These are phyloP conservation scores for Odontamblyopus lacepedii DNA, from an alignment of 2,797 vertebrate species.

Conservation along the genomic window DNA sequence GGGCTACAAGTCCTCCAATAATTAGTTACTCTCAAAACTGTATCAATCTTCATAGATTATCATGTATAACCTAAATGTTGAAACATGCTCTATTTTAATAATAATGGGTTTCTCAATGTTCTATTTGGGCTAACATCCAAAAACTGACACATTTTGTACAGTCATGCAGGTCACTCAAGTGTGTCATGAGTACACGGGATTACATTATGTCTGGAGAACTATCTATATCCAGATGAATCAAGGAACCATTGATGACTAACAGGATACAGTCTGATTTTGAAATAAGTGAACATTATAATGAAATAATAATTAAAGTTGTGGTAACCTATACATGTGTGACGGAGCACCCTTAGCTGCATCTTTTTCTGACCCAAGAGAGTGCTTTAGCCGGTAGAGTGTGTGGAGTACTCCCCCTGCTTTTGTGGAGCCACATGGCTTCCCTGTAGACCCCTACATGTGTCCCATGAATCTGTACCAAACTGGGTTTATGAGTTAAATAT, in stretches of 20 bases:
- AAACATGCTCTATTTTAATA: background rate
- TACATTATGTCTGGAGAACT: background rate
- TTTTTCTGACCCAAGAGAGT: too few relatives aligned
- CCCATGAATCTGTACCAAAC: too few relatives aligned
- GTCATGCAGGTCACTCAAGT: background rate
- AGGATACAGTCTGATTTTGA: slow-evolving; percentile 28
- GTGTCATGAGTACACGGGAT: background rate
- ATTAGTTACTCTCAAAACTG: too few relatives aligned
- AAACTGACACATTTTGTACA: background rate
- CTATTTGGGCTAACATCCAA: background rate
- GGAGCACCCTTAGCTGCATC: too few relatives aligned
- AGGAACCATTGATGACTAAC: slow-evolving; percentile 33
- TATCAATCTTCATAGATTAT: too few relatives aligned
- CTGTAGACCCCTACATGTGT: too few relatives aligned
- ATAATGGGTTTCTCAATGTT: background rate
- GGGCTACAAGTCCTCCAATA: too few relatives aligned
- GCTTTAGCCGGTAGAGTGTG: too few relatives aligned
- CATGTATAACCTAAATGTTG: background rate
- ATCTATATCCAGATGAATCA: slow-evolving; percentile 23
- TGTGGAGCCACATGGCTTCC: too few relatives aligned
- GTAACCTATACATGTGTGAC: too few relatives aligned
- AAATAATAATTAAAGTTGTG: slow-evolving; percentile 20
- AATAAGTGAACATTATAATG: background rate
- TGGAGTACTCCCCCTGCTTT: too few relatives aligned
- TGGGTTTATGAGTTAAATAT: too few relatives aligned